Conservation (phyloP, 2,113 vertebrate genomes). For the Limnothrissa miodon region DNA sequence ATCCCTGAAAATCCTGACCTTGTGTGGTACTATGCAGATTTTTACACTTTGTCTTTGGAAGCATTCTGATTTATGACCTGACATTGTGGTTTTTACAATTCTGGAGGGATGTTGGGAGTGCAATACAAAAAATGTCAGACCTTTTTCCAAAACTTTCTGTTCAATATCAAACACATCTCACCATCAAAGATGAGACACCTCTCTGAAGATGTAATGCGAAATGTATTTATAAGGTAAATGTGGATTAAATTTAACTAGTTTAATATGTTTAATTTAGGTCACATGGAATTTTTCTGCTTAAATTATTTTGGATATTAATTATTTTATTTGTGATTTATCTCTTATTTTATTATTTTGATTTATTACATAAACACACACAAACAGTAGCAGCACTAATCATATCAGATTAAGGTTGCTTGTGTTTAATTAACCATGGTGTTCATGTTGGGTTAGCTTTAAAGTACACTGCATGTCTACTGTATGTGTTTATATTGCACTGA, state of each 20-base stretch:
- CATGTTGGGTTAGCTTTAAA: no score
- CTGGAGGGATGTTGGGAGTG: background rate
- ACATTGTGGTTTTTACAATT: background rate
- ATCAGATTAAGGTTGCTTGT: no score
- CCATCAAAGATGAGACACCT: background rate
- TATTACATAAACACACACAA: no score
- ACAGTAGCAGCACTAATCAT: no score
- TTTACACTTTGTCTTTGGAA: background rate
- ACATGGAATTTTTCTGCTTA: background rate
- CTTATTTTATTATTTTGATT: background rate
- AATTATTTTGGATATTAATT: background rate
- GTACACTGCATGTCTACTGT: no score
- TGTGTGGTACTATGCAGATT: constrained; percentile 1
- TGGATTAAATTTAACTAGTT: background rate
- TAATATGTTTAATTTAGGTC: background rate
- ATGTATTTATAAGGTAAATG: background rate
- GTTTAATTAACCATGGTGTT: no score
- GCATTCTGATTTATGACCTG: background rate
- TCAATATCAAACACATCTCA: background rate
- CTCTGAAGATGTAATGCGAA: background rate
- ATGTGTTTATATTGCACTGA: no score
- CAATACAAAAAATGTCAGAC: background rate
- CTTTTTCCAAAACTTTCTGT: background rate
- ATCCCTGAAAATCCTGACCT: background rate
- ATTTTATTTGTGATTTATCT: background rate